Evolutionary conservation across 2,797 vertebrate species (phyloP).

Genomic region (Capromys pilorides): DNA sequence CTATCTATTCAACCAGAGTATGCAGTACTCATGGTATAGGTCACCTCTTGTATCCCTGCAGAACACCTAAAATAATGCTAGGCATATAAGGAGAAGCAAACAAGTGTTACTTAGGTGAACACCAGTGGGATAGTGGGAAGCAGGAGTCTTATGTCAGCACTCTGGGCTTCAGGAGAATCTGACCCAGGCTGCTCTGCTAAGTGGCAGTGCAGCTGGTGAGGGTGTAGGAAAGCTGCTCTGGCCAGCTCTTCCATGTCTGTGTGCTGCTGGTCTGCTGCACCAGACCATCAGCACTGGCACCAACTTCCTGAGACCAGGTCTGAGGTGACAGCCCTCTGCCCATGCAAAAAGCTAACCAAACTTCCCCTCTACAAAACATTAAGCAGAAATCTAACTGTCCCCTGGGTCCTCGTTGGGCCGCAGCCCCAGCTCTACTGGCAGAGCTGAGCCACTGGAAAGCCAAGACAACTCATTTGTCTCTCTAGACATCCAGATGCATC

Average conservation of each 20-base stretch:
- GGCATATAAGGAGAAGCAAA: background rate
- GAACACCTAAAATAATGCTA: too few relatives aligned
- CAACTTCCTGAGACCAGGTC: background rate
- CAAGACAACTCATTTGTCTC: background rate
- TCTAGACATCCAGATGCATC: background rate
- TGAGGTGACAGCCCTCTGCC: background rate
- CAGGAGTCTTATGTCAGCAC: background rate
- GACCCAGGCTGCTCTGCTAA: background rate
- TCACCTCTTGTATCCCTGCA: background rate
- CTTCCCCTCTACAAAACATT: conserved; percentile 13
- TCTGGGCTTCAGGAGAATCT: background rate
- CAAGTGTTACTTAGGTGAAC: background rate
- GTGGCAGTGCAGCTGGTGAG: background rate
- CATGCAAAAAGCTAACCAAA: background rate
- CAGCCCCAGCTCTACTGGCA: background rate
- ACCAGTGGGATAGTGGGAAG: background rate
- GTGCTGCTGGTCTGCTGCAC: background rate
- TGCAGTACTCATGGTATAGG: background rate
- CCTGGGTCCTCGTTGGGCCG: background rate
- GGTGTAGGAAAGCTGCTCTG: background rate
- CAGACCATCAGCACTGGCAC: background rate
- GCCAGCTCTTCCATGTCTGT: background rate
- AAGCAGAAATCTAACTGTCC: conserved; percentile 17
- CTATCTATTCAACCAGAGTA: background rate
- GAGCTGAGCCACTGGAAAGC: background rate